Conservation (phyloP, 2,113 vertebrate species). For the Oryzias curvinotus region DNA sequence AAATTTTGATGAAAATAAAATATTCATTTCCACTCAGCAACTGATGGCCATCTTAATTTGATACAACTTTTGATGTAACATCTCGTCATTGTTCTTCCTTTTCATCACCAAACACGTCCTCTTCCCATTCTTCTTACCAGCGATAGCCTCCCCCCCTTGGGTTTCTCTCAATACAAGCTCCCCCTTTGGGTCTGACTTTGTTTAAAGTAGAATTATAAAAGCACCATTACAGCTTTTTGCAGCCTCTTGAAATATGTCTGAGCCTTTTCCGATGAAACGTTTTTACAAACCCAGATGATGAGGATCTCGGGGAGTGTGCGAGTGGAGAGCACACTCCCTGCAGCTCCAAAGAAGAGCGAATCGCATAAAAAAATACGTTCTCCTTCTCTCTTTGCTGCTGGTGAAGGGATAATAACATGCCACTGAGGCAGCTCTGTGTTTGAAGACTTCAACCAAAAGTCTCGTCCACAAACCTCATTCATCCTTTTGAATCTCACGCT, state of each 20-base stretch:
- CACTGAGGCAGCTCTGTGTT: slow-evolving; percentile 59
- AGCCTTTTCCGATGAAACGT: slow-evolving; percentile 66
- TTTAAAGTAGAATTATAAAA: slow-evolving; percentile 51
- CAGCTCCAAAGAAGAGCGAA: slow-evolving; percentile 47
- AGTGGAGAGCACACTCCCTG: slow-evolving; percentile 32
- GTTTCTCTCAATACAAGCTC: slow-evolving; percentile 28
- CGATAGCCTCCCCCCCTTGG: slow-evolving; percentile 27
- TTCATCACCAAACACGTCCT: slow-evolving; percentile 32
- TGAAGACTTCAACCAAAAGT: slow-evolving; percentile 55
- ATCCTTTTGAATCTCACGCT: slow-evolving; percentile 46
- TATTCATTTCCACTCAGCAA: slow-evolving; percentile 67
- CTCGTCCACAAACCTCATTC: slow-evolving; percentile 51
- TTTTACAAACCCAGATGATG: slow-evolving; percentile 34
- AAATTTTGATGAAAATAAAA: slow-evolving; percentile 76
- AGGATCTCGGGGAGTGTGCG: slow-evolving; percentile 42
- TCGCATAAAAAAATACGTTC: slow-evolving; percentile 51
- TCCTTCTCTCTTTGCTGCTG: slow-evolving; percentile 41
- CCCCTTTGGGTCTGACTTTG: slow-evolving; percentile 40
- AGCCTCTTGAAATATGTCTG: slow-evolving; percentile 50
- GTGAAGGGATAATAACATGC: slow-evolving; percentile 53
- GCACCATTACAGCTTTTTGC: slow-evolving; percentile 32
- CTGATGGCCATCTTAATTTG: slow-evolving; percentile 68
- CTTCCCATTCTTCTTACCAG: slow-evolving; percentile 9
- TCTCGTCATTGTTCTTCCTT: slow-evolving; percentile 51
- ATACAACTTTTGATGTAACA: slow-evolving; percentile 49